These are phyloP conservation scores for Reticulitermes lucifugus DNA, from an alignment of 2,888 invertebrate genomes.

Conservation along the genomic window DNA sequence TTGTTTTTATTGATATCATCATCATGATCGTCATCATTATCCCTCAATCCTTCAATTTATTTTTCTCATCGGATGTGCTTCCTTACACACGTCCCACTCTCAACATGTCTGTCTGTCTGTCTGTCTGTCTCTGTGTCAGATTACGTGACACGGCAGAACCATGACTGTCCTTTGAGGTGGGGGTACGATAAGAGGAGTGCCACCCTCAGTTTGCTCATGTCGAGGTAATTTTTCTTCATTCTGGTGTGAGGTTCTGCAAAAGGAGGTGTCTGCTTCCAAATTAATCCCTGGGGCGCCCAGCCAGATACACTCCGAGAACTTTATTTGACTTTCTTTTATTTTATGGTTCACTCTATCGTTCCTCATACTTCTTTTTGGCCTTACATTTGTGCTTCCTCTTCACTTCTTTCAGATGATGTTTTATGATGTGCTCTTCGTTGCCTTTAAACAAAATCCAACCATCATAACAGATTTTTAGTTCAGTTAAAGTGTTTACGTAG, in stretches of 20 bases:
- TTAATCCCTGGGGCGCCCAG: constrained; percentile 20
- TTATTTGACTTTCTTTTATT: constrained; percentile 24
- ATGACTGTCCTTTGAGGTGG: neutral
- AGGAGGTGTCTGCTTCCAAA: constrained; percentile 19
- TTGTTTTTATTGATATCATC: too few relatives aligned
- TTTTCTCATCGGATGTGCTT: neutral
- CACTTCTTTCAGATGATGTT: neutral
- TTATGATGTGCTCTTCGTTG: neutral
- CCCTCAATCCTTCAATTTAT: too few relatives aligned
- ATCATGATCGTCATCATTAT: too few relatives aligned
- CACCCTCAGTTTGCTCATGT: neutral
- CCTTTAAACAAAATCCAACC: too few relatives aligned
- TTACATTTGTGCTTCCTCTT: neutral
- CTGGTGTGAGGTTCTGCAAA: neutral
- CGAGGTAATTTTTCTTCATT: constrained; percentile 26
- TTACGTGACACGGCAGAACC: neutral
- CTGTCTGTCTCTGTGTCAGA: neutral
- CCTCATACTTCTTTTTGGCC: neutral
- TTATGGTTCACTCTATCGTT: neutral
- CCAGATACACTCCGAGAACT: constrained; percentile 23
- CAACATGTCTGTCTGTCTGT: neutral
- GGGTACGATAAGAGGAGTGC: neutral
- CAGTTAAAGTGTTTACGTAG: too few relatives aligned
- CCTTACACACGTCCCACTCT: neutral
- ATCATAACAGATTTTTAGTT: too few relatives aligned